Base-by-base conservation (phyloP, 2,888 invertebrate species). In the Synergus gifuensis region DNA sequence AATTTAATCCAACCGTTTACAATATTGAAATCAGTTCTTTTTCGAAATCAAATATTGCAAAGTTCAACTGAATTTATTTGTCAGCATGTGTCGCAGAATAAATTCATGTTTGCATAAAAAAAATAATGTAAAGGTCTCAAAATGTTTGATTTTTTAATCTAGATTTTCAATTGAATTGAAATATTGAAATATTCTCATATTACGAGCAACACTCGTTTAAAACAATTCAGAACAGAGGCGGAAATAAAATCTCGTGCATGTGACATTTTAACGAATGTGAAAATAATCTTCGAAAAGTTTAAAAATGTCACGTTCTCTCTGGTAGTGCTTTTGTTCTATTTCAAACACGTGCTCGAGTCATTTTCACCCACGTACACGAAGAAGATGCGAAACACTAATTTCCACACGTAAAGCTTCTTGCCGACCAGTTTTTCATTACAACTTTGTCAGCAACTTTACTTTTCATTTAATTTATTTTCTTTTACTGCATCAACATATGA, bases 231-330 rank as follows among this genome's bases (percentile, higher is more conserved):
- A 28, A 3, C 18, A 46, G 16, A 22, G 2, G 3, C 18, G 46
- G 44, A 16, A 69, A 69, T 49, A 14, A 69, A 69, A 54, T 58
- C n/a, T 2, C 54, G n/a, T 11, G 36, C 11, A 36, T 49, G 11
- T 28, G 2, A 11, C n/a, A 67, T 67, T 73, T 49, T 9, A 58
- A 36, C n/a, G 5, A 36, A 40, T 36, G 8, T 18, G n/a, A 40
- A 49, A 69, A 49, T 22, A 44, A 28, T 36, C 28, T 49, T 49
- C 28, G 16, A 28, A 69, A 54, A 73, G 36, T 54, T 5, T 28
- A 12, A 54, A 73, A 54, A 73, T 73, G 54, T 73, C 54, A 73
- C 73, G 54, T 36, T 49, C 49, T 58, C 49, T n/a, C 49, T 54
- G 11, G 36, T 49, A 36, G n/a, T 36, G 11, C n/a, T 54, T 54